Evolutionary conservation across 2,113 vertebrate genomes (phyloP), one percentile per base, ranked within the genome.

Genomic region (Halcyon senegalensis): DNA sequence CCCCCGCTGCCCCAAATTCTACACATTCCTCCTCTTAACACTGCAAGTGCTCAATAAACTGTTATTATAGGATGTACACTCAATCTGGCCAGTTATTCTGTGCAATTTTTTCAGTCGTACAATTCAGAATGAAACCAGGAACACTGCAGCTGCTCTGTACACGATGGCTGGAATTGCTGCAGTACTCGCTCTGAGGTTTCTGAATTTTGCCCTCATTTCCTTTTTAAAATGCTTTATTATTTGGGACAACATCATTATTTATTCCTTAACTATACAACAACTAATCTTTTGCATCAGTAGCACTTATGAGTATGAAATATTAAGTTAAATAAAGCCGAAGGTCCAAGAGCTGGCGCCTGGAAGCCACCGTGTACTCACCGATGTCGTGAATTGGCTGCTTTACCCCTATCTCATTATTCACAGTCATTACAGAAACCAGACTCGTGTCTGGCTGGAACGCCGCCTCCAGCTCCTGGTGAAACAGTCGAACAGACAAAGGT

Each of bases 351-450:
- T 27, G 24, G 44, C 28, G 53, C 13, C 35, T 48, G 58, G 64
- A 70, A 89, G 68, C 51, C 62, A 44, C 0, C 3, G 27, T 2
- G 21, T 77, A 97, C 98, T 97, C 96, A 99, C 99, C 99, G 58
- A 99, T 99, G 55, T 99, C 99, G 20, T 68, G 59, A 89, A 99
- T 95, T 24, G 99, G 99, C 90, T 99, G 99, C 53, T 97, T 98
- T 59, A 99, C 99, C 93, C 99, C 99, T 84, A 99, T 99, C 97
- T 99, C 99, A 76, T 99, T 99, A 96, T 99, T 99, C 87, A 99
- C 96, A 18, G 98, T 98, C 99, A 99, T 99, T 70, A 99, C 94
- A 3, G 99, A 99, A 82, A 99, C 98, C 95, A 99, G 94, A 92
- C 98, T 98, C 30, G 99, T 99, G 78, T 99, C 99, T 1, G 99